Conservation (phyloP, 2,888 invertebrate species). For the Malacosoma neustria region DNA sequence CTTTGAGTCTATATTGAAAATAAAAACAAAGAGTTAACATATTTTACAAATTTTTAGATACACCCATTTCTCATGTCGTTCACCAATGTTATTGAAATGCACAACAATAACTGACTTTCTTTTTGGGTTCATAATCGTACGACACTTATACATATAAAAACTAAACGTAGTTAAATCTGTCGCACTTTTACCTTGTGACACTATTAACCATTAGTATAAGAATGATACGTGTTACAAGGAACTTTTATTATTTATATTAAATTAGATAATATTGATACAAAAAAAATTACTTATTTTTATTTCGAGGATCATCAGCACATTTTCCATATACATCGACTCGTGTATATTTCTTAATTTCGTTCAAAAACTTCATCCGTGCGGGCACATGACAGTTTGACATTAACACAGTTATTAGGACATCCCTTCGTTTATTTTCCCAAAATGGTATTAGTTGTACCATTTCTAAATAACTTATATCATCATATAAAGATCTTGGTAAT, state of each 20-base stretch:
- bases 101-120: too few species aligned
- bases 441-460: conserved; percentile 33
- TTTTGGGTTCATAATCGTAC: too few species aligned
- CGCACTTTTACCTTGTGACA: too few species aligned
- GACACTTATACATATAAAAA: too few species aligned
- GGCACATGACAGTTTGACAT: conserved; percentile 74
- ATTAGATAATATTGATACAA: too few species aligned
- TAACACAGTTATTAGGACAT: conserved; percentile 67
- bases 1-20: too few species aligned
- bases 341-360: conserved; percentile 74
- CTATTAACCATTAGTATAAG: neutral
- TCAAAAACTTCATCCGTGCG: conserved; percentile 67
- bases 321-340: conserved; percentile 72
- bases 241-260: too few species aligned
- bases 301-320: conserved; percentile 45
- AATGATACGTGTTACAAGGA: conserved; percentile 13
- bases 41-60: too few species aligned
- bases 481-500: conserved; percentile 16
- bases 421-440: conserved; percentile 54
- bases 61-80: too few species aligned
- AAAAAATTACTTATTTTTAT: conserved; percentile 10
- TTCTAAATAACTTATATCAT: conserved; percentile 9
- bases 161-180: too few species aligned
- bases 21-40: too few species aligned
- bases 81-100: too few species aligned